Conservation (phyloP, 2,888 invertebrate genomes). For the Ornithoptera alexandrae region DNA sequence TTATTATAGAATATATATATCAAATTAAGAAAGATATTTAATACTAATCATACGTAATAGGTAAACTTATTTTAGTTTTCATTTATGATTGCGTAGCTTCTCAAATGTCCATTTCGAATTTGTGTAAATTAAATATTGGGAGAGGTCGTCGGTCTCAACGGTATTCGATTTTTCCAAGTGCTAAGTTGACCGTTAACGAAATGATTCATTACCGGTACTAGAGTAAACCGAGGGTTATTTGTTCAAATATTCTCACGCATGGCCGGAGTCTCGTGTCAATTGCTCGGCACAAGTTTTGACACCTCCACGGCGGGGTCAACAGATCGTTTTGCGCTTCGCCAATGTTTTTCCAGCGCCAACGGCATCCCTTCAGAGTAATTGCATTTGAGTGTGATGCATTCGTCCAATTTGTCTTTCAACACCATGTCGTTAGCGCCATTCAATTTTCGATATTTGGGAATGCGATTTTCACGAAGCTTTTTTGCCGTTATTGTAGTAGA, state of each 20-base stretch:
- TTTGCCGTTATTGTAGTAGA: conserved; percentile 1
- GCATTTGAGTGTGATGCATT: conserved; percentile 46
- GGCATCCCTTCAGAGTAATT: conserved; percentile 48
- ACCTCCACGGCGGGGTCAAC: conserved; percentile 66
- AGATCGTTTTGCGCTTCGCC: conserved; percentile 60
- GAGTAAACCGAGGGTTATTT: conserved; percentile 73
- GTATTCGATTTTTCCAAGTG: conserved; percentile 63
- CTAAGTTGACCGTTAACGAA: conserved; percentile 69
- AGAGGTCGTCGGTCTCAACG: conserved; percentile 60
- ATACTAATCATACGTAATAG: too few species aligned
- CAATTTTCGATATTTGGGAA: conserved; percentile 19
- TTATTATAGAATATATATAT: not conserved
- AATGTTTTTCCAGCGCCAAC: conserved; percentile 64
- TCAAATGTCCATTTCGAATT: conserved; percentile 48
- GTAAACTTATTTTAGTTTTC: conserved; percentile 37
- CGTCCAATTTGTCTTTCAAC: conserved; percentile 35
- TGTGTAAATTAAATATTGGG: conserved; percentile 57
- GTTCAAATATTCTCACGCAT: conserved; percentile 77
- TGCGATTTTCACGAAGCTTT: conserved; percentile 13
- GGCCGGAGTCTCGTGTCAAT: conserved; percentile 64
- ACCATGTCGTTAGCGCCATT: conserved; percentile 25
- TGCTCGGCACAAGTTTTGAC: conserved; percentile 68
- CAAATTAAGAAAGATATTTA: not conserved
- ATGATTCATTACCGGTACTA: conserved; percentile 75
- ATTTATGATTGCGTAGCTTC: conserved; percentile 32